Evolutionary conservation across 2,888 invertebrate species (phyloP), one percentile per base, ranked within the genome.

Genomic region (Caradrina kadenii): DNA sequence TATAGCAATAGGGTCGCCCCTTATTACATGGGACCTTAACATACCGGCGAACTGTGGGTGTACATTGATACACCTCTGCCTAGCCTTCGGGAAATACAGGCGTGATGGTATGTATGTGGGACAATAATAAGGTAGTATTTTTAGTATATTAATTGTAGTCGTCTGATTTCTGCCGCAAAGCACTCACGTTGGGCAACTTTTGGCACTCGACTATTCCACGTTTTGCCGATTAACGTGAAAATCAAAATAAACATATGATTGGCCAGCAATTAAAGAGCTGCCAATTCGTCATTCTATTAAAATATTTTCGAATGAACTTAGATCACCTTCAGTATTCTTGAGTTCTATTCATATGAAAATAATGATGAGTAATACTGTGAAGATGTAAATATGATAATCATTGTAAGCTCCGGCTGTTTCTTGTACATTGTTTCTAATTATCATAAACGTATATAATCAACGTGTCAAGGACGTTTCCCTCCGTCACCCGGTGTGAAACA

Each of bases 401-500:
- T 76, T 76, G 71, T 64, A 56, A 69, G 59, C 72, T 76, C 77
- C 68, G 77, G 61, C 45, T 63, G 64, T 60, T 72, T 83, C 64
- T 68, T 65, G n/a, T 67, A 48, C 70, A 26, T 54, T 48, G 65
- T 82, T 75, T 75, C 65, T 79, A 73, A 73, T 71, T 78, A 78
- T 22, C 53, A 67, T 71, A 73, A 76, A 72, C 26, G 15, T 17
- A 49, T 71, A 68, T 71, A 81, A 83, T 81, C 45, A 81, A 49
- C 35, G 69, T 81, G 79, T 73, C 73, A 82, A 79, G 69, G 79
- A 48, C 68, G 74, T 64, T 83, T 77, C 66, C 72, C 67, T 69
- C 49, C 35, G 67, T 63, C 55, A 61, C 65, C 62, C 69, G 50
- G 65, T 71, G 77, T 26, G 82, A 79, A 69, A 53, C 21, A 64